Evolutionary conservation across 2,797 vertebrate species (phyloP), one percentile per base, ranked within the genome.

Genomic region (Sardinella longiceps): DNA sequence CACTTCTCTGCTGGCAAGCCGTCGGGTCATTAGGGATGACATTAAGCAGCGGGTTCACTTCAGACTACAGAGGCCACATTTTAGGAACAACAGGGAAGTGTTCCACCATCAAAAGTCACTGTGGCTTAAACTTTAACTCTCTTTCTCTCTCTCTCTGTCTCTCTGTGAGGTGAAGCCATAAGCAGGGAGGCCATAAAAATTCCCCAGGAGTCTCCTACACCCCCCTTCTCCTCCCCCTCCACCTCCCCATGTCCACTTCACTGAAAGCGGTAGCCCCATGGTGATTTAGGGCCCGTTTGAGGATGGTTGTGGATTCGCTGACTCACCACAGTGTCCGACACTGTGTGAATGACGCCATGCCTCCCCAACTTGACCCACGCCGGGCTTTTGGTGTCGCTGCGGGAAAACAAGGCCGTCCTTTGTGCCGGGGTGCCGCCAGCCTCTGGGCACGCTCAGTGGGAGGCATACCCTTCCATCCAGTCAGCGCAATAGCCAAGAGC

Each of bases 331-430:
- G 70, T 39, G 37, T 7, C 37, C 4, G 18, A 1, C 30, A 43
- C 70, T 39, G 37, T 43, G 70, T 43, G 37, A 43, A 86, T 88
- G 83, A 86, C 83, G 37, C 70, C 84, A 33, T 66, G 53, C 63
- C 14, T 82, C 86, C 80, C 45, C 51, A 33, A 77, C 85, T 48
- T 74, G 70, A 74, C 80, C 46, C 58, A 70, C 58, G 83, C 82
- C 70, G 53, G 84, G 39, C 56, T 82, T 81, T 7, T 48, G 46
- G 81, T 80, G 82, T 86, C 81, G 86, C 74, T 58, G 14, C 30
- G 60, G 30, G 18, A 86, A 86, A 91, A 95, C 94, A 96, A 88
- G 92, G 91, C 87, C 88, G 90, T 92, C 92, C 37, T 93, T 95
- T 96, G 94, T 96, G 89, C 83, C 15, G 82, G 86, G 84, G 86